Conservation (phyloP, 2,113 vertebrate species). For the Actenoides hombroni region DNA sequence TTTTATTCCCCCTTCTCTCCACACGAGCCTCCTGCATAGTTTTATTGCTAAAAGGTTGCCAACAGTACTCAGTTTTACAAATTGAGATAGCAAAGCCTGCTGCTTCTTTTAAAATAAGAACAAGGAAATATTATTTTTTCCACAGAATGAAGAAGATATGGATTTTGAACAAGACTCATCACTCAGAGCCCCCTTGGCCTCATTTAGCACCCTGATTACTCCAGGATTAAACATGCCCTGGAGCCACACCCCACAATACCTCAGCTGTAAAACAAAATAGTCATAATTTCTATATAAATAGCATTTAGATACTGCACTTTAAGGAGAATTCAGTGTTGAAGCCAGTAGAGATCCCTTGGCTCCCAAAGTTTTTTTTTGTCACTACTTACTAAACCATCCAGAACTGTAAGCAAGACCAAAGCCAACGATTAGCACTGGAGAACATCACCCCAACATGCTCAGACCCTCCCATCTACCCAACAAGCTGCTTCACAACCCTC, state of each 20-base stretch:
- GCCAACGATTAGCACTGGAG: not conserved
- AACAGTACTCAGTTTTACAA: not conserved
- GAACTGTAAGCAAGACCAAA: not conserved
- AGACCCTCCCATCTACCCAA: not conserved
- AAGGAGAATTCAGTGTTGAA: not conserved
- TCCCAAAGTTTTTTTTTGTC: not conserved
- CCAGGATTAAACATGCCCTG: not conserved
- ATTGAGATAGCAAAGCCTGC: not conserved
- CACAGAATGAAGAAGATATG: not conserved
- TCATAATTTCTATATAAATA: not conserved
- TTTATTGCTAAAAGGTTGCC: not conserved
- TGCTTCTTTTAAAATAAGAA: not conserved
- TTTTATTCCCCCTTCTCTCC: not conserved
- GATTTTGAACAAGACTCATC: not conserved
- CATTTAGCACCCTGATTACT: not conserved
- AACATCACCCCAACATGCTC: not conserved
- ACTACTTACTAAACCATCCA: not conserved
- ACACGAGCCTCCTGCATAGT: not conserved
- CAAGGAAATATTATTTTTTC: not conserved
- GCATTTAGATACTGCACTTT: rapidly evolving
- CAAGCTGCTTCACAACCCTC: not conserved
- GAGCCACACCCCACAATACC: not conserved
- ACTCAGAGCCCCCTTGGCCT: not conserved
- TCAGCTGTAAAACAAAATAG: not conserved
- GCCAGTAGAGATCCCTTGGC: not conserved